A percentile compares a stretch with the other conserved stretches of the same genome.
These are phyloP conservation scores for Lepilemur ruficaudatus DNA, from an alignment of 2,797 vertebrate species.

Conservation along the genomic window DNA sequence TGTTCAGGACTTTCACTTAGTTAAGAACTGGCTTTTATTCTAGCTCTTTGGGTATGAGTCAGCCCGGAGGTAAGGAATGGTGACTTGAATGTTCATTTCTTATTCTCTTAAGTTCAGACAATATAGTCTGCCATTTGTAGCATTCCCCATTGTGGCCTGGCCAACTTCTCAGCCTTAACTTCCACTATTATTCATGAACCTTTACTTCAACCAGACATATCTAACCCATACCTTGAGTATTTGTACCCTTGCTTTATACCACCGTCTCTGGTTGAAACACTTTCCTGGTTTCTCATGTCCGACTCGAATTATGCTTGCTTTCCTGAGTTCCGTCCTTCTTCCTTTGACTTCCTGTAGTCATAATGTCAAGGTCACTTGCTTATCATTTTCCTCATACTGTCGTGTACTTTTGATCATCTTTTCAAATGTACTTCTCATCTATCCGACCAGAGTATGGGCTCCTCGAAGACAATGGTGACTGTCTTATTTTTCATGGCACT, in stretches of 20 bases:
- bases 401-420: neutral
- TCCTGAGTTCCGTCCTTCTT: neutral
- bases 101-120: neutral
- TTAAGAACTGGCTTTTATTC: conserved; percentile 35
- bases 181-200: neutral
- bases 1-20: conserved; percentile 13
- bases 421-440: neutral
- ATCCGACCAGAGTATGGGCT: neutral
- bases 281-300: neutral
- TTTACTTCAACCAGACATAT: neutral
- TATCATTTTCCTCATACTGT: neutral
- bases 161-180: neutral
- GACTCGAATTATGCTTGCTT: neutral
- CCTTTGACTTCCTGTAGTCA: neutral
- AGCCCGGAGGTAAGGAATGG: neutral
- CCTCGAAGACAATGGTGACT: neutral
- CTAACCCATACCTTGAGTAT: neutral
- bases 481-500: neutral
- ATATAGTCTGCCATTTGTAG: neutral
- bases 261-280: neutral
- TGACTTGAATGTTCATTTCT: neutral
- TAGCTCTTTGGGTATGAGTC: conserved; percentile 29
- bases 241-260: neutral
- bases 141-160: neutral
- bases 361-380: neutral